Base-by-base conservation (phyloP, 2,888 invertebrate species). In the Apocheima hispidaria region DNA sequence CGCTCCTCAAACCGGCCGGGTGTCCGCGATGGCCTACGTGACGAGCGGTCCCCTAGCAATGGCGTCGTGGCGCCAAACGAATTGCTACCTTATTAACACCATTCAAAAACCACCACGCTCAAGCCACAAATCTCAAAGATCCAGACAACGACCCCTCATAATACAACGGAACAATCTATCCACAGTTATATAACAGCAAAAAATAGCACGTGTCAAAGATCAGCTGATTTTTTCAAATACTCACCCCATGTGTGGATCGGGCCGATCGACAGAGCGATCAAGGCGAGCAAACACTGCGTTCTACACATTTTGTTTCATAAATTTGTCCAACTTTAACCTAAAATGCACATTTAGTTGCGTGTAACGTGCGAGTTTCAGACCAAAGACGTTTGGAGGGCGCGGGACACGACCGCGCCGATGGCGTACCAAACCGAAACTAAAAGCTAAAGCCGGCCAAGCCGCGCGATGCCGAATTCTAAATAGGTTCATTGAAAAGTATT, bases 1-100 rank as follows among this genome's bases (percentile, higher is more conserved):
- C 26, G 66, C 82, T 63, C 72, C 75, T 71, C 49, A 75, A 89
- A 72, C 75, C 74, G 71, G 84, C 44, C 80, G 89, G 82, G 69
- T 86, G 73, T 61, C 51, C 71, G 63, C 71, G 63, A 85, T 91
- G 90, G 93, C 92, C 88, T 93, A 93, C 93, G 93, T 93, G 93
- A 93, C 93, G 88, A 71, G 74, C 79, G 80, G 84, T 74, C 81
- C 82, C 84, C 82, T 78, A 72, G 86, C 85, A 88, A 92, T 93
- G 93, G 93, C 87, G 90, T 78, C 90, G 81, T 78, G 81, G 86
- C 78, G 93, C 89, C 85, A 91, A 86, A 86, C 93, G 77, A 93
- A 87, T 81, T 88, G 84, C 83, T 84, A 86, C 84, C 89, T 85
- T 91, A 90, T 83, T 76, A 84, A 88, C 87, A 80, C 71, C 64